Evolutionary conservation across 2,797 vertebrate species (phyloP), one percentile per base, ranked within the genome.

Genomic region (Crenichthys baileyi): DNA sequence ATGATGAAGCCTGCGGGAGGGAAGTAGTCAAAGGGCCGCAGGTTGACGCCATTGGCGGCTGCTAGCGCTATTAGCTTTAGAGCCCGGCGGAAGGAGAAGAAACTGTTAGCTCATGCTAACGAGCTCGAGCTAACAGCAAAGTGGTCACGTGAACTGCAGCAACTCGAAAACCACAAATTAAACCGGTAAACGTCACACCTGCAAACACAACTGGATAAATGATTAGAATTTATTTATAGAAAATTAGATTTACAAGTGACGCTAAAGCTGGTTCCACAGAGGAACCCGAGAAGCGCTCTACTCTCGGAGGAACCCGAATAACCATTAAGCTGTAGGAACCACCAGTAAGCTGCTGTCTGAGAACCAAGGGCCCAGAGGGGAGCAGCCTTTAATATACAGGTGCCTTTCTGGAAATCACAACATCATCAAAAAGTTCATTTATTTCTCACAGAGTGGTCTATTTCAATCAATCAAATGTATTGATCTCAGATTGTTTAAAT

Each of bases 151-250:
- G 31, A 73, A 13, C 51, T 50, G 48, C 75, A 73, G 44, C 78
- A 20, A 5, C 73, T 2, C 74, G 80, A 86, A 83, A 86, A 86
- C 29, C 1, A 22, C 39, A 51, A 29, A 18, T 29, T 4, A 48
- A 31, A 20, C 7, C 1, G n/a, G 46, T 50, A 31, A 71, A 51
- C 61, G n/a, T 26, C 46, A 15, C 44, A 70, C 5, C 6, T 31
- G 2, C 11, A 26, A 53, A 18, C 51, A 53, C 51, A 16, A 20
- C 3, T 39, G 2, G 1, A 16, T 16, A 1, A 63, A 7, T 63
- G 8, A 31, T 63, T 63, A 6, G 18, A 7, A 18, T 63, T 63
- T 63, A 20, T 18, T 63, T 2, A 16, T 31, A 16, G 31, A 31
- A 31, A 61, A 61, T 26, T 5, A 61, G 26, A 6, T 61, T 61